These are phyloP conservation scores for Lucilia cuprina DNA, from an alignment of 1,140 invertebrate genomes.

Conservation along the genomic window DNA sequence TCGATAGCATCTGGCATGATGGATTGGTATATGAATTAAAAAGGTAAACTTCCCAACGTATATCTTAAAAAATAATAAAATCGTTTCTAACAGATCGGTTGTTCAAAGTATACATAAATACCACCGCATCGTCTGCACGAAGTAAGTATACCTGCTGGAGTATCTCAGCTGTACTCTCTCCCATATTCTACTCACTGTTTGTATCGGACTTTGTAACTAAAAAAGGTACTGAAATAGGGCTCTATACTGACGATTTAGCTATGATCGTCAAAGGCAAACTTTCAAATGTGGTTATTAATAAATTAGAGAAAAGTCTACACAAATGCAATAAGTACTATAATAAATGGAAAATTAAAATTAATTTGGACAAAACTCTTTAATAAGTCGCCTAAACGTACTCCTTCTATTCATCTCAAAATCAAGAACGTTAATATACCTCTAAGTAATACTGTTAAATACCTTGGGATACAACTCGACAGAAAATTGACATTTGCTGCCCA, in stretches of 20 bases:
- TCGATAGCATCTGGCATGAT: too few species aligned
- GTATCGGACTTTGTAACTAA: too few species aligned
- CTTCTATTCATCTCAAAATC: background rate
- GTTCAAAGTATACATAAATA: too few species aligned
- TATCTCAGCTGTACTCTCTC: too few species aligned
- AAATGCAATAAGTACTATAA: background rate
- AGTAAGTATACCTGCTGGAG: too few species aligned
- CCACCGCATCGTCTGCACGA: too few species aligned
- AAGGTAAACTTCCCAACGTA: too few species aligned
- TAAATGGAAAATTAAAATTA: background rate
- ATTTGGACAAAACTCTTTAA: background rate
- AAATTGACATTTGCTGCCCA: background rate
- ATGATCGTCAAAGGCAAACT: background rate
- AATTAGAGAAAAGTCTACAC: background rate
- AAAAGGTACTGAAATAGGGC: background rate
- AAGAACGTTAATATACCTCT: background rate
- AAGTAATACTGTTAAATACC: background rate
- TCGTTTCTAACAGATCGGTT: too few species aligned
- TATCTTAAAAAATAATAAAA: too few species aligned
- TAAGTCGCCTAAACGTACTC: background rate
- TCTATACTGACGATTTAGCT: background rate
- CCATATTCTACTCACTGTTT: too few species aligned
- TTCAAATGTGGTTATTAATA: background rate
- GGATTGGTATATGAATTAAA: too few species aligned
- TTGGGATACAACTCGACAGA: background rate